phyloP scores from a whole-genome alignment of 2,113 vertebrate species.

The Silurus meridionalis region DNA sequence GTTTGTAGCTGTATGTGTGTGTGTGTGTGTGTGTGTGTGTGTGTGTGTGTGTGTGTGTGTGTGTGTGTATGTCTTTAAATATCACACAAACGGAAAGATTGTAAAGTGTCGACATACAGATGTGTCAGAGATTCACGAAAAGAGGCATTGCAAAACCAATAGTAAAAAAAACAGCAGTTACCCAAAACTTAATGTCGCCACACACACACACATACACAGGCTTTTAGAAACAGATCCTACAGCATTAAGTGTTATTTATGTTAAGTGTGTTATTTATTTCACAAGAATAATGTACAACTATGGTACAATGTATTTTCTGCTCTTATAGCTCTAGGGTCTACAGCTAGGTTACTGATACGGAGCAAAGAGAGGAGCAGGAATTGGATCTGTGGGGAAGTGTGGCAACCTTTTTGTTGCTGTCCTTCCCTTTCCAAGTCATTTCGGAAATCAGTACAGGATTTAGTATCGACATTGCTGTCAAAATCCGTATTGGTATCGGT shows the following conservation, averaged over 20 bases:
- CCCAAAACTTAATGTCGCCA: not conserved
- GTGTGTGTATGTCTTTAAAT: not conserved
- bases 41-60: not conserved
- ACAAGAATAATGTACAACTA: not conserved
- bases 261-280: not conserved
- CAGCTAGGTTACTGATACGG: not conserved
- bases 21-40: not conserved
- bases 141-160: not conserved
- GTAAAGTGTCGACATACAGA: not conserved
- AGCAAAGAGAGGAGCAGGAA: not conserved
- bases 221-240: not conserved
- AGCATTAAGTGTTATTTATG: not conserved
- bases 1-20: not conserved
- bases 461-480: not conserved
- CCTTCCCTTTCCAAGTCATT: not conserved
- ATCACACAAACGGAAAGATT: conserved; percentile 7
- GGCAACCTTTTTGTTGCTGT: not conserved
- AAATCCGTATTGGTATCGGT: not conserved
- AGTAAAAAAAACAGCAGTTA: not conserved
- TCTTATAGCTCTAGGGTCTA: not conserved
- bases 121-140: not conserved
- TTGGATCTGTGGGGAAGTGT: not conserved
- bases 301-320: not conserved
- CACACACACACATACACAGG: not conserved
- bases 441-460: too few relatives aligned